Base-by-base conservation (phyloP, 2,113 vertebrate species). In the Syngnathoides biaculeatus region DNA sequence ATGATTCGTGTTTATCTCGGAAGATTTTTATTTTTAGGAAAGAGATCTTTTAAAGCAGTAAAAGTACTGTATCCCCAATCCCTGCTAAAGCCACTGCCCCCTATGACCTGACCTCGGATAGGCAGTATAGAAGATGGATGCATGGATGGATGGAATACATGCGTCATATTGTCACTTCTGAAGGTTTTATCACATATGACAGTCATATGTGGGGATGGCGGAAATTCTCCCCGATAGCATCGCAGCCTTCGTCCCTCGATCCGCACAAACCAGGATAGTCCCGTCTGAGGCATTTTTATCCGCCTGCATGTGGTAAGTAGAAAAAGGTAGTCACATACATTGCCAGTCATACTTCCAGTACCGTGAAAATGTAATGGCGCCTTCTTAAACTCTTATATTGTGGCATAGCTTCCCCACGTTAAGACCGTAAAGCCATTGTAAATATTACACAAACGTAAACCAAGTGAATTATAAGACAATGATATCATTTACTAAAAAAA, bases 251-350 rank as follows among this genome's bases (percentile, higher is more conserved):
- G 58, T 67, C 39, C 43, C 72, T 69, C 71, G 72, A 42, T 88
- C 82, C 55, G 82, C 42, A 19, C 78, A 75, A 27, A 80, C 78
- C 35, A 80, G 67, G 68, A 86, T 40, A 12, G 68, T 77, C 10
- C 72, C 78, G 50, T 84, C 77, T 2, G 85, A 79, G 64, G 67
- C 68, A 2, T 69, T 15, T 24, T 75, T 65, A 38, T 69, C 68
- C 22, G 63, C 71, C 87, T 88, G 67, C 50, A 38, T 24, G 47
- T 30, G 22, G 35, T 30, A n/a, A 69, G 13, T 59, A 4, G 65
- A 70, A 76, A 59, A n/a, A 3, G 38, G 27, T 19, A 66, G 7
- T 48, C 10, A 62, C 57, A 53, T 22, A 19, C 30, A 47, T 14
- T 13, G 45, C 4, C 20, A 19, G 13, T 64, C 45, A 15, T 4